phyloP scores from a whole-genome alignment of 2,888 invertebrate species.

The Augochlorella aurata region DNA sequence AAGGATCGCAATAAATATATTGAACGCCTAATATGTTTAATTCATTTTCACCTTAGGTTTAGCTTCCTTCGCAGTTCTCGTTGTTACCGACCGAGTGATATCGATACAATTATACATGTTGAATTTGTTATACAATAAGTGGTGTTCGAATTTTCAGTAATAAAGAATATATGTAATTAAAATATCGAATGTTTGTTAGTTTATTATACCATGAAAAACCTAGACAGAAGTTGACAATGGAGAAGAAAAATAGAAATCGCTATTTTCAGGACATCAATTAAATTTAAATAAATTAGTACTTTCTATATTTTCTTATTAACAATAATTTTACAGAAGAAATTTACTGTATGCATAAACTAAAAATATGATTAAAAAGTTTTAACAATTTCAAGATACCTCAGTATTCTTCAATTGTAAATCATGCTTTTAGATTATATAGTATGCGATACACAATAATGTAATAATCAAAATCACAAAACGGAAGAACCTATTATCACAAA shows the following conservation, averaged over 20 bases:
- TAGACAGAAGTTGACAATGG: not conserved
- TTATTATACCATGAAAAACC: not conserved
- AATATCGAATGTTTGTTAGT: not conserved
- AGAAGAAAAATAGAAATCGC: not conserved
- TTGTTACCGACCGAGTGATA: not conserved
- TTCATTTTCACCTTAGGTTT: not conserved
- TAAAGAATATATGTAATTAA: not conserved
- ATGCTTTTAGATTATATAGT: not conserved
- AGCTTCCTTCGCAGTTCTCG: not conserved
- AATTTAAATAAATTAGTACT: not conserved
- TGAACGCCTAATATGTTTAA: not conserved
- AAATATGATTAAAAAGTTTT: not conserved
- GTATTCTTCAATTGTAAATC: not conserved
- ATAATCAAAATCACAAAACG: not conserved
- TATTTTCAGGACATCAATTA: not conserved
- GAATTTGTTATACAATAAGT: too few relatives aligned
- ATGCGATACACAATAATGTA: not conserved
- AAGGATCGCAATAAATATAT: slow-evolving; percentile 27
- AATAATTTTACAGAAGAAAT: not conserved
- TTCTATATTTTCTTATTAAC: not conserved
- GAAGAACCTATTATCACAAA: not conserved
- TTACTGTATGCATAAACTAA: not conserved
- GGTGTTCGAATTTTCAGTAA: too few relatives aligned
- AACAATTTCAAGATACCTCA: not conserved
- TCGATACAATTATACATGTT: not conserved